phyloP scores from a whole-genome alignment of 2,113 vertebrate species.

The Cynocephalus volans region DNA sequence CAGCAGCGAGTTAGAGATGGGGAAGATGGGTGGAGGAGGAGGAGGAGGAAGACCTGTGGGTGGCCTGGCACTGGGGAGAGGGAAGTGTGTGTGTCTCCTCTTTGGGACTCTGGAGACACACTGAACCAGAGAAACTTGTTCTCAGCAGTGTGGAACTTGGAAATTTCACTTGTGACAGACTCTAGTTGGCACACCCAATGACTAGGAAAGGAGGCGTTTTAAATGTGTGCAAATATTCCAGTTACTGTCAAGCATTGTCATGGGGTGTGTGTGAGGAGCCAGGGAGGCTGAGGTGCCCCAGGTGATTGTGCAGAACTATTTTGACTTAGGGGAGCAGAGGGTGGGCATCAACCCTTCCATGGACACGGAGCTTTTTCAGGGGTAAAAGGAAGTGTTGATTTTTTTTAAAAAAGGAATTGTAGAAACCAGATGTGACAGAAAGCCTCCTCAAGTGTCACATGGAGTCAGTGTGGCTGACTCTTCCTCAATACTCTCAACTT shows the following conservation, averaged over 20 bases:
- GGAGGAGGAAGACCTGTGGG: background rate
- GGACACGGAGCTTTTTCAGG: background rate
- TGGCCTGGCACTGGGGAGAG: background rate
- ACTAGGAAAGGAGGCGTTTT: slow-evolving; percentile 11
- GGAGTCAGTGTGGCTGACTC: background rate
- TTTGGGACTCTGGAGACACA: slow-evolving; percentile 62
- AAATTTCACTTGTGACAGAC: slow-evolving; percentile 62
- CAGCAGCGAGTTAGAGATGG: background rate
- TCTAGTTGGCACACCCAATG: slow-evolving; percentile 70
- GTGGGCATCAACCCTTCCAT: background rate
- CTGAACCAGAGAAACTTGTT: slow-evolving; percentile 85
- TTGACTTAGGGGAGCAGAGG: background rate
- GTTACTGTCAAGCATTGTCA: background rate
- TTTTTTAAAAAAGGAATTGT: background rate
- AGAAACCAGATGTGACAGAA: background rate
- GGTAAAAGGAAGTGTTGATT: background rate
- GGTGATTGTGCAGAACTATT: background rate
- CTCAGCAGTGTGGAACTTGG: slow-evolving; percentile 59
- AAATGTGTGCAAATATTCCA: background rate
- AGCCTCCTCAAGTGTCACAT: background rate
- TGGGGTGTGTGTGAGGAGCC: background rate
- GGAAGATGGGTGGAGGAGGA: background rate
- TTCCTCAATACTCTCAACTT: background rate
- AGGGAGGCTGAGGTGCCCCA: background rate
- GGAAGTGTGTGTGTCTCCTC: background rate